Conservation (phyloP, 53 echinoderm and acorn worm genomes). For the Zoroaster sp. region DNA sequence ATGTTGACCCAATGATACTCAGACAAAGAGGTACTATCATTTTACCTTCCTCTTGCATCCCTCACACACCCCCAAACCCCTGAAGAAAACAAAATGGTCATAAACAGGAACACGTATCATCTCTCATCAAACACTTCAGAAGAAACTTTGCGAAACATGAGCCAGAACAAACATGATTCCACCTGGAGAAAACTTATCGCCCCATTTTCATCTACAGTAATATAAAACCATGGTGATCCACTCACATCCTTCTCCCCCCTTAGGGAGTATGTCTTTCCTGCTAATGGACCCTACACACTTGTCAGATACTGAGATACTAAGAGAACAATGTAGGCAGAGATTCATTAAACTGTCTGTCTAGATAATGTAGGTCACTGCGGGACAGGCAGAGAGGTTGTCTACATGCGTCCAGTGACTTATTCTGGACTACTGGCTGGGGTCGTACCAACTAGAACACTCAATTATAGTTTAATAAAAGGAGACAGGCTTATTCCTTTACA, state of each 20-base stretch:
- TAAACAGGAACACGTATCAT: background rate
- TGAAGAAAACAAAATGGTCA: background rate
- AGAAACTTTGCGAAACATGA: no score
- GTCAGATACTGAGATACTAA: background rate
- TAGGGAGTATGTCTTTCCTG: background rate
- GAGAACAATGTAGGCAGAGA: background rate
- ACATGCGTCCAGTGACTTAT: no score
- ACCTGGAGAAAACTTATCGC: background rate
- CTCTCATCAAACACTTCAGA: background rate
- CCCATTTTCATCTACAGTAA: background rate
- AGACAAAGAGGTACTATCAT: no score
- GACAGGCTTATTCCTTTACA: background rate
- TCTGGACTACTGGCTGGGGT: background rate
- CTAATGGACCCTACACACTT: background rate
- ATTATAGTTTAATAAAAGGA: background rate
- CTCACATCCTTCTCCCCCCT: background rate
- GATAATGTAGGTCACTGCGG: background rate
- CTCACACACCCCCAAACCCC: background rate
- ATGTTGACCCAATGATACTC: no score
- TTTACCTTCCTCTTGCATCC: no score
- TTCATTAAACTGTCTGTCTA: slow-evolving; percentile 28
- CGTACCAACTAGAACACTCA: background rate
- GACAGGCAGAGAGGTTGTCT: background rate
- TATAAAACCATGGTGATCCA: background rate
- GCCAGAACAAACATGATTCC: background rate